A percentile compares a stretch with the other conserved stretches of the same genome.
Evolutionary conservation across 2,113 vertebrate genomes (phyloP).

Genomic region (Oreochromis aureus): DNA sequence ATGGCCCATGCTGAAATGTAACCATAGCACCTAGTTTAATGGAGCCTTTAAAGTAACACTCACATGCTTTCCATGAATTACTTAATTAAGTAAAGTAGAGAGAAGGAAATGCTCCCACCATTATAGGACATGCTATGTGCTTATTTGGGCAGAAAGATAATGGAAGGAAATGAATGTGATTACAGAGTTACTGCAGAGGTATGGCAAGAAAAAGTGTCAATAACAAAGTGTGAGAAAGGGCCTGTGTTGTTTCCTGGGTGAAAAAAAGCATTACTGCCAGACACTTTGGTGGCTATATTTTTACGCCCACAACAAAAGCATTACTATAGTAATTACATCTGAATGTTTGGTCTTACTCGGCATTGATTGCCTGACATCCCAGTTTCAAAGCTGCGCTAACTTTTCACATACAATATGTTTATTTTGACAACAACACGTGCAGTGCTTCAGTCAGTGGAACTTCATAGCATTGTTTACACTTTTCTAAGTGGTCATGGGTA

Average conservation of each 20-base stretch:
- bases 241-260: background rate
- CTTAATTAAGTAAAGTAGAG: conserved; percentile 36
- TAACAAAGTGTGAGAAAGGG: conserved; percentile 27
- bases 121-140: conserved; percentile 34
- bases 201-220: background rate
- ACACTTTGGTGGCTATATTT: conserved; percentile 5
- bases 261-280: background rate
- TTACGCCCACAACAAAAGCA: conserved; percentile 9
- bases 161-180: conserved; percentile 58
- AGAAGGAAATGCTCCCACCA: conserved; percentile 29
- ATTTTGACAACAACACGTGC: conserved; percentile 41
- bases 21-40: conserved; percentile 40
- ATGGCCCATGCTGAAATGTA: background rate
- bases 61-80: conserved; percentile 39
- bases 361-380: conserved; percentile 42
- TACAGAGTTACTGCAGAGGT: conserved; percentile 35
- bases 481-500: conserved; percentile 39
- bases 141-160: conserved; percentile 57
- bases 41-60: conserved; percentile 24
- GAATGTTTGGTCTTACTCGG: background rate
- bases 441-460: conserved; percentile 2
- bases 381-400: conserved; percentile 29
- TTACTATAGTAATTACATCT: conserved; percentile 22
- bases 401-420: conserved; percentile 31
- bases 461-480: conserved; percentile 29